These are phyloP conservation scores for Montifringilla adamsi DNA, from an alignment of 2,113 vertebrate species.

Conservation along the genomic window DNA sequence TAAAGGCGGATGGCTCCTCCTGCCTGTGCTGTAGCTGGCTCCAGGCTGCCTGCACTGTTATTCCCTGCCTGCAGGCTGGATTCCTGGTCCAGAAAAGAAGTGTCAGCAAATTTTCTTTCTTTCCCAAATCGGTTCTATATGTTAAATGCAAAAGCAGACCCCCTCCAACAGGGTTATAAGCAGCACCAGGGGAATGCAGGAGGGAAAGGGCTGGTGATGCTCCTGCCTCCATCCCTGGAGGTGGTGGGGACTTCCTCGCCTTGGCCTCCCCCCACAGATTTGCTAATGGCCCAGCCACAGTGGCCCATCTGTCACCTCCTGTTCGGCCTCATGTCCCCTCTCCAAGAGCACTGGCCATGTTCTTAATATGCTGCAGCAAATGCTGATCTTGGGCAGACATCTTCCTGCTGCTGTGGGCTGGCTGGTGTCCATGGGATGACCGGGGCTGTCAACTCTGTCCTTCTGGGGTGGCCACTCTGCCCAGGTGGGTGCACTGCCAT, in stretches of 20 bases:
- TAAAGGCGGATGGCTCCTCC: background rate
- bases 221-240: background rate
- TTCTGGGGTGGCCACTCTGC: background rate
- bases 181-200: background rate
- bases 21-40: background rate
- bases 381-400: background rate
- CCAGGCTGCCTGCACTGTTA: background rate
- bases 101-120: background rate
- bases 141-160: background rate
- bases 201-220: background rate
- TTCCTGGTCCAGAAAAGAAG: background rate
- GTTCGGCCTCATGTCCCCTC: background rate
- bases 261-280: background rate
- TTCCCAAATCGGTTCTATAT: background rate
- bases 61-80: background rate
- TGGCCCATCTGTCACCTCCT: slow-evolving; percentile 35
- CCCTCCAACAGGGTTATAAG: rapidly evolving
- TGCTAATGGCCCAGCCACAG: background rate
- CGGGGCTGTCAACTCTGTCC: rapidly evolving
- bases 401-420: background rate
- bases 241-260: background rate
- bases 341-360: rapidly evolving
- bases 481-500: background rate
- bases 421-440: background rate
- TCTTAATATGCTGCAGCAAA: background rate